phyloP scores from a whole-genome alignment of 2,888 invertebrate genomes.

The Tineola bisselliella region DNA sequence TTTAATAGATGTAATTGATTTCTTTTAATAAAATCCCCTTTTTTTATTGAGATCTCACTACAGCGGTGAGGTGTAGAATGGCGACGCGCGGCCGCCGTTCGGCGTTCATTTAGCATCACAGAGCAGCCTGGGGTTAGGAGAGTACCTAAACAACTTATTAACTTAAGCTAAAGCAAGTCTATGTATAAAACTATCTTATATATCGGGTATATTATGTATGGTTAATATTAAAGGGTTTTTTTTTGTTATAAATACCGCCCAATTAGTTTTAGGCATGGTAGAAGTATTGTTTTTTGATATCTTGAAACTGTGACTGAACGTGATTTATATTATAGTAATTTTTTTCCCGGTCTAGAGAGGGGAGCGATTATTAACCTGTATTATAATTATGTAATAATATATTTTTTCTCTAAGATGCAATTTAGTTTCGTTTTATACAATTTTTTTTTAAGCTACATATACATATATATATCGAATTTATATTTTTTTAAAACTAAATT shows the following conservation, averaged over 20 bases:
- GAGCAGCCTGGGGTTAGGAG: neutral
- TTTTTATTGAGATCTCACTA: constrained; percentile 19
- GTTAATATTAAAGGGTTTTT: constrained; percentile 57
- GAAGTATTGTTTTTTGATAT: constrained; percentile 64
- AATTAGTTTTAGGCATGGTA: constrained; percentile 65
- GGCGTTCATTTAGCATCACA: neutral
- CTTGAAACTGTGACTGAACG: constrained; percentile 17
- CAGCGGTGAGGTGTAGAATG: neutral
- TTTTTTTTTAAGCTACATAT: constrained; percentile 56
- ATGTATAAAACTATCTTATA: constrained; percentile 64
- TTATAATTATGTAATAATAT: constrained; percentile 58
- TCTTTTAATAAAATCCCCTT: constrained; percentile 49
- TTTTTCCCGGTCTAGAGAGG: constrained; percentile 47
- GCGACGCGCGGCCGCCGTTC: neutral
- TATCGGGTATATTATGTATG: constrained; percentile 45
- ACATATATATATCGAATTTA: constrained; percentile 53
- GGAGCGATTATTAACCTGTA: constrained; percentile 52
- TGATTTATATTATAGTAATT: constrained; percentile 28
- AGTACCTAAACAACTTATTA: constrained; percentile 43
- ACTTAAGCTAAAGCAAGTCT: constrained; percentile 67
- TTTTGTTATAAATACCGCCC: constrained; percentile 63
- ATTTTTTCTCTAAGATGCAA: constrained; percentile 56
- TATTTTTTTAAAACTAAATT: constrained; percentile 60
- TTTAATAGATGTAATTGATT: constrained; percentile 38
- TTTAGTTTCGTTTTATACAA: constrained; percentile 37